phyloP scores from a whole-genome alignment of 2,888 invertebrate genomes.

The Melanchra persicariae region DNA sequence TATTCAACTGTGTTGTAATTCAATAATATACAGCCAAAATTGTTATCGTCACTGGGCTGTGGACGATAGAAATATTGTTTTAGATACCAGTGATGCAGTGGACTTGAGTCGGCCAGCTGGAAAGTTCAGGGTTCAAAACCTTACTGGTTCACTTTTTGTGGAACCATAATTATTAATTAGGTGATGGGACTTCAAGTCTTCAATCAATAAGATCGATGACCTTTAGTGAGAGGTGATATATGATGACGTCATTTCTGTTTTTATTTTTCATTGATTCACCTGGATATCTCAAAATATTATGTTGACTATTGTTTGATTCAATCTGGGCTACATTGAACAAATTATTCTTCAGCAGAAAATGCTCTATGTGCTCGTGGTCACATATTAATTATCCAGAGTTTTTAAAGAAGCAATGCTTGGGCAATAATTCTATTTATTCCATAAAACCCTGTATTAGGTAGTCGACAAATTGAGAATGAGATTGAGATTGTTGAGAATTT shows the following conservation, averaged over 20 bases:
- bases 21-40: slow-evolving; percentile 61
- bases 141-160: slow-evolving; percentile 19
- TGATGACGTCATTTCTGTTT: slow-evolving; percentile 33
- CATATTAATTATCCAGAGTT: neutral
- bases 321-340: neutral
- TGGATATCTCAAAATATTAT: slow-evolving; percentile 10
- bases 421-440: too few species aligned
- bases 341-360: neutral
- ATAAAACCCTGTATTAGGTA: neutral
- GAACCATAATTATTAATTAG: slow-evolving; percentile 1
- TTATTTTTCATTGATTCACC: slow-evolving; percentile 4
- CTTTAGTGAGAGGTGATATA: slow-evolving; percentile 28
- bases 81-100: slow-evolving; percentile 49
- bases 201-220: slow-evolving; percentile 26
- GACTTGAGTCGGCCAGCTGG: slow-evolving; percentile 11
- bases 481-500: too few species aligned
- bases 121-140: slow-evolving; percentile 35
- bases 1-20: slow-evolving; percentile 28
- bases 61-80: slow-evolving; percentile 64
- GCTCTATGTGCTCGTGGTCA: neutral
- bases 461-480: too few species aligned
- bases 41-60: slow-evolving; percentile 57
- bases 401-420: neutral
- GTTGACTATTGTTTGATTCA: neutral
- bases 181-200: neutral